Base-by-base conservation (phyloP, 2,888 invertebrate species). In the Cryptus viduatorius region DNA sequence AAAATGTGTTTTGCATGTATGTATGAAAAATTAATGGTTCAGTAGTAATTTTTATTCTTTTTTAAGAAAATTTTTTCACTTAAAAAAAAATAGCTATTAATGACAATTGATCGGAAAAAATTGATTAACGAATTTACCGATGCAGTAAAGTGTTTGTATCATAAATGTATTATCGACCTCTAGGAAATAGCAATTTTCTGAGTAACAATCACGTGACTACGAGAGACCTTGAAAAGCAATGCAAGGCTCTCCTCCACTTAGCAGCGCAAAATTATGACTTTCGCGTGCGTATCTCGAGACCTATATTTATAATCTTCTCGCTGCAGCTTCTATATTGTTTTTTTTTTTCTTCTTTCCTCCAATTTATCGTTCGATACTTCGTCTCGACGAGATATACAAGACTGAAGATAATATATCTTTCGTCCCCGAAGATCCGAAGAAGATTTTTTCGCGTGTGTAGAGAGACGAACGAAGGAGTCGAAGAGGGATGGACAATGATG, bases 401-500 rank as follows among this genome's bases (percentile, higher is more conserved):
- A 14, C 29, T n/a, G 31, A 1, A 61, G 61, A 10, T 31, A 14
- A 31, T n/a, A 29, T 29, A n/a, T 61, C 61, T 4, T 29, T 12
- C 59, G 59, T 59, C 31, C 14, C 16, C 16, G 61, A 31, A 3
- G 61, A 5, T 8, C 12, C 29, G n/a, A 7, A n/a, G 61, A 31
- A 29, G 59, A 61, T 14, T 31, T 61, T 61, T 61, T 37, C 61
- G 61, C 61, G 61, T 61, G 31, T 61, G 10, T 24, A 24, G 61
- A 31, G 29, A 61, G 31, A 29, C 1, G 61, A 61, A 31, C 61
- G 29, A n/a, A 29, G 61, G 31, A 14, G 31, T 29, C 24, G 7
- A 31, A 61, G 61, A 61, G 61, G 61, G 61, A 31, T 29, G 61
- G 61, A 61, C 61, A 37, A 37, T 29, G 65, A 65, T 42, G 42